Conservation (phyloP, 2,888 invertebrate genomes). For the Melitaea athalia region DNA sequence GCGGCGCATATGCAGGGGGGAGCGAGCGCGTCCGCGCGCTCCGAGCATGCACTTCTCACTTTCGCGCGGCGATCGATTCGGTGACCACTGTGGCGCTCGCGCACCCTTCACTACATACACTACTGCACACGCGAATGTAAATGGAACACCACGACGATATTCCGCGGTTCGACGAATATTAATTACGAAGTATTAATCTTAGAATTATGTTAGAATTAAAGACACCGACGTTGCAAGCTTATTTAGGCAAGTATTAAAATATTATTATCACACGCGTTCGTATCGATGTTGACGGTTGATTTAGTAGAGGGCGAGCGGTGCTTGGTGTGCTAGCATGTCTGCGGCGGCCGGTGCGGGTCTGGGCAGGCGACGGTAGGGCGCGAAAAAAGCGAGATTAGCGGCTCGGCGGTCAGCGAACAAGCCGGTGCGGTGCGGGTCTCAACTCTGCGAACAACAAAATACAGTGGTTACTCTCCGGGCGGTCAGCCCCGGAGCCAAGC, state of each 20-base stretch:
- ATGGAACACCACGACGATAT: slow-evolving; percentile 55
- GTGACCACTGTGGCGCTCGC: slow-evolving; percentile 54
- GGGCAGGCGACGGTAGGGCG: slow-evolving; percentile 77
- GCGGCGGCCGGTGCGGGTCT: slow-evolving; percentile 71
- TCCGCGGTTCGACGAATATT: slow-evolving; percentile 54
- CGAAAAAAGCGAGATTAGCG: slow-evolving; percentile 81
- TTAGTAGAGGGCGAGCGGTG: slow-evolving; percentile 81
- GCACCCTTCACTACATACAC: slow-evolving; percentile 68
- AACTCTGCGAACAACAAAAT: slow-evolving; percentile 83
- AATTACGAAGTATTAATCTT: slow-evolving; percentile 73
- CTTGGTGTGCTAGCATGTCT: slow-evolving; percentile 79
- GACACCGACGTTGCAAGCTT: slow-evolving; percentile 82
- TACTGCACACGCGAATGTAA: slow-evolving; percentile 62
- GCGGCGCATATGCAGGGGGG: slow-evolving; percentile 77
- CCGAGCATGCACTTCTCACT: slow-evolving; percentile 69
- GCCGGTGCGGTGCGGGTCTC: slow-evolving; percentile 81
- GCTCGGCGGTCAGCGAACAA: slow-evolving; percentile 81
- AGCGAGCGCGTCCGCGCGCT: slow-evolving; percentile 75
- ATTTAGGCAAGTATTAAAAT: slow-evolving; percentile 79
- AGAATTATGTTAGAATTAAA: slow-evolving; percentile 77
- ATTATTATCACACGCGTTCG: slow-evolving; percentile 80
- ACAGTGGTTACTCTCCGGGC: slow-evolving; percentile 81
- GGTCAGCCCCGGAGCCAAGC: slow-evolving; percentile 77
- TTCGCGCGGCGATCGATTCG: slow-evolving; percentile 51
- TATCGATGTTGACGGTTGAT: slow-evolving; percentile 79